Percentiles rank a stretch among this genome's conserved stretches.
These are phyloP conservation scores for Rachycentron canadum DNA, from an alignment of 2,797 vertebrate genomes.

Conservation along the genomic window DNA sequence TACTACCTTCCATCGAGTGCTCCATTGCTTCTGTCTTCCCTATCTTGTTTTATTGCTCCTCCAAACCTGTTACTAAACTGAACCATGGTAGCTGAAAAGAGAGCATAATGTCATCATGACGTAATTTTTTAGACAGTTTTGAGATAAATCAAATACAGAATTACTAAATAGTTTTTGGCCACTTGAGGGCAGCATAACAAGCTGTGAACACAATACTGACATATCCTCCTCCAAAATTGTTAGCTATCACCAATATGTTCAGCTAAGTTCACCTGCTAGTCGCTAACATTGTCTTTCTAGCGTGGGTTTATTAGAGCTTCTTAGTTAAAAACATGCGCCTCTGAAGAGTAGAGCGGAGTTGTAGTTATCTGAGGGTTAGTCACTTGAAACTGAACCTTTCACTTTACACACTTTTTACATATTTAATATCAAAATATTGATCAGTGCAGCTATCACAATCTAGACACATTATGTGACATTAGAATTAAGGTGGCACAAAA, in stretches of 20 bases:
- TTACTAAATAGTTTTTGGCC: not conserved
- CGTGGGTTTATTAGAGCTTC: too few relatives aligned
- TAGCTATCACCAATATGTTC: not conserved
- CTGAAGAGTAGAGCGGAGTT: too few relatives aligned
- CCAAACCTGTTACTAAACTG: slow-evolving; percentile 68
- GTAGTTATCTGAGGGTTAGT: not conserved
- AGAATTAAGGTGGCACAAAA: not conserved
- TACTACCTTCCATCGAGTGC: slow-evolving; percentile 55
- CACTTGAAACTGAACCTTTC: not conserved
- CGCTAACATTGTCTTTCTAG: too few relatives aligned
- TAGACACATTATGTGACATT: not conserved
- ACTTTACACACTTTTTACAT: too few relatives aligned
- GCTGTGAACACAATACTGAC: not conserved
- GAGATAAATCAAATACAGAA: not conserved
- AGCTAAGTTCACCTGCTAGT: not conserved
- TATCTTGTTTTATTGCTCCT: slow-evolving; percentile 48
- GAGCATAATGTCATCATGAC: not conserved
- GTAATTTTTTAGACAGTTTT: not conserved
- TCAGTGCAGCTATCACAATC: not conserved
- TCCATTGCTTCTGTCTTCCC: slow-evolving; percentile 61
- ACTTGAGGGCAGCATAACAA: slow-evolving; percentile 4
- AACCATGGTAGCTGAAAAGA: slow-evolving; percentile 66
- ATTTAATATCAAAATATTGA: not conserved
- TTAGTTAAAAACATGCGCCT: too few relatives aligned
- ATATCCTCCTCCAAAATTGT: not conserved